Conservation (phyloP, 1,140 invertebrate genomes). For the Trypoxylus dichotomus region DNA sequence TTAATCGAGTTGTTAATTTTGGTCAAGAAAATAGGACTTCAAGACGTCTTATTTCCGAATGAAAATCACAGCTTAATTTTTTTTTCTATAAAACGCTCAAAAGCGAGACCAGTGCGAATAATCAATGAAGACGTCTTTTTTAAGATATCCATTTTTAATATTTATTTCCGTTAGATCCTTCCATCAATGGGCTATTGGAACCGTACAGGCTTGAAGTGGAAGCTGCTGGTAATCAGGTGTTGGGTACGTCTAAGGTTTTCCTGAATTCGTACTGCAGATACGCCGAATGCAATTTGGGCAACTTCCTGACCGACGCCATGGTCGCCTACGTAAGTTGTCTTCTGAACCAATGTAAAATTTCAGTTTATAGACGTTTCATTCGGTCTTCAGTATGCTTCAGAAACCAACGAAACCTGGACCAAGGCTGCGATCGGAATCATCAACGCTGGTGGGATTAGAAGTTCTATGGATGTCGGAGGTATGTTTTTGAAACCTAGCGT, state of each 20-base stretch:
- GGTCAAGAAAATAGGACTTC: no score
- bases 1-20: no score
- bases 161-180: constrained; percentile 55
- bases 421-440: constrained; percentile 68
- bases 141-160: not conserved
- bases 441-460: constrained; percentile 73
- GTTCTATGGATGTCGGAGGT: constrained; percentile 59
- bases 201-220: constrained; percentile 61
- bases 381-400: constrained; percentile 14
- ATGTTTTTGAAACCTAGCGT: no score
- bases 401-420: constrained; percentile 60
- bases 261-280: constrained; percentile 67
- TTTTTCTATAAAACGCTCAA: no score
- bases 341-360: no score
- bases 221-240: constrained; percentile 55
- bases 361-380: not conserved
- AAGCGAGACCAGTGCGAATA: no score
- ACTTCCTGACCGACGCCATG: constrained; percentile 75
- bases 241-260: constrained; percentile 67
- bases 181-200: constrained; percentile 64
- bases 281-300: constrained; percentile 81
- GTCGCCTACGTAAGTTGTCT: constrained; percentile 52
- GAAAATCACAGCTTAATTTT: no score
- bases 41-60: no score
- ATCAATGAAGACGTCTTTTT: not conserved